Conservation (phyloP, 2,888 invertebrate species). For the Romanomermis culicivorax region DNA sequence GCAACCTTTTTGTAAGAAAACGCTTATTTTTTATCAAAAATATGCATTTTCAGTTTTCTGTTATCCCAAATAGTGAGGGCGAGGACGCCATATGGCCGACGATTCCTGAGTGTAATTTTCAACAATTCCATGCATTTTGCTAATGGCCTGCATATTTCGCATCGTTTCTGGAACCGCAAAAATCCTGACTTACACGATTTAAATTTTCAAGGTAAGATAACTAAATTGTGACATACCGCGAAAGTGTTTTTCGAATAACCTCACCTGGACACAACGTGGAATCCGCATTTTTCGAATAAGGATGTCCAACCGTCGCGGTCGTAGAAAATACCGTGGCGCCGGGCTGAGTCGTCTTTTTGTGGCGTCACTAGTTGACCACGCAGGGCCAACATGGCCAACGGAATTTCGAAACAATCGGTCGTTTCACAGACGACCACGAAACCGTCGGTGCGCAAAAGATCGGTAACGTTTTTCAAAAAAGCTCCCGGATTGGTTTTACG, state of each 20-base stretch:
- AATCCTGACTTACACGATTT: no score
- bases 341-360: slow-evolving; percentile 4
- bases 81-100: no score
- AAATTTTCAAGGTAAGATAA: no score
- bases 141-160: no score
- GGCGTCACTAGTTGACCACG: neutral
- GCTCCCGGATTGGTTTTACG: slow-evolving; percentile 20
- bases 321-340: slow-evolving; percentile 19
- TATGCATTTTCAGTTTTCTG: no score
- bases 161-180: neutral
- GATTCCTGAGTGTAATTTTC: no score
- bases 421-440: slow-evolving; percentile 32
- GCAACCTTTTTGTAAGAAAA: no score
- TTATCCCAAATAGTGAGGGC: no score
- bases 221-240: no score
- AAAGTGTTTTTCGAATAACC: no score
- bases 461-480: slow-evolving; percentile 19
- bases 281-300: slow-evolving; percentile 21
- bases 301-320: slow-evolving; percentile 18
- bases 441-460: slow-evolving; percentile 29
- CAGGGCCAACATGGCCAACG: neutral
- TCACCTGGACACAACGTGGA: slow-evolving; percentile 14
- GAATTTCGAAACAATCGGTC: neutral
- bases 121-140: no score
- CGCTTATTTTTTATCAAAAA: no score